Percentiles rank a stretch among this genome's conserved stretches.
Evolutionary conservation across 2,888 invertebrate species (phyloP).

Genomic region (Neocrepidodera transversa): DNA sequence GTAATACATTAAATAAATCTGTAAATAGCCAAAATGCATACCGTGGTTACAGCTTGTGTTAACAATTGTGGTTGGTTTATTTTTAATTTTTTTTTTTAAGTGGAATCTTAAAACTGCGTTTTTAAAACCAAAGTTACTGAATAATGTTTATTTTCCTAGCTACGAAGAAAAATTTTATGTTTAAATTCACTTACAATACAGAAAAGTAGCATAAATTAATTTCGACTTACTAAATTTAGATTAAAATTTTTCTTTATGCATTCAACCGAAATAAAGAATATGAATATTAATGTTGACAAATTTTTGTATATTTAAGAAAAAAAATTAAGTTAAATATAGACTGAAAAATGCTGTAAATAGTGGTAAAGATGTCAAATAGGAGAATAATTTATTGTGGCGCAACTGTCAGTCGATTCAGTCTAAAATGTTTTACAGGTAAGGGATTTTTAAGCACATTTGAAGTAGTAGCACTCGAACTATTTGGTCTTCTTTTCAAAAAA

Average conservation of each 20-base stretch:
- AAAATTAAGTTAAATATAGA: conserved; percentile 6
- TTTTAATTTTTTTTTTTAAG: background rate
- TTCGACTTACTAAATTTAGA: no score
- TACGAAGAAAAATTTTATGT: background rate
- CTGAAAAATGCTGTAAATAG: conserved; percentile 9
- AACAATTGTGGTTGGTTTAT: conserved; percentile 12
- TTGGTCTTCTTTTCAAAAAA: background rate
- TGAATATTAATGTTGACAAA: no score
- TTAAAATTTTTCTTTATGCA: no score
- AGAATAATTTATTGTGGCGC: conserved; percentile 7
- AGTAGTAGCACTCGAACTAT: conserved; percentile 5
- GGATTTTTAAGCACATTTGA: conserved; percentile 13
- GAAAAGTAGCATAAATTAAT: no score
- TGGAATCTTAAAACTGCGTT: background rate
- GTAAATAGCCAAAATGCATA: conserved; percentile 53
- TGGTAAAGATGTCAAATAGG: conserved; percentile 8
- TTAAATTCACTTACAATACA: no score
- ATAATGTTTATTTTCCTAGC: background rate
- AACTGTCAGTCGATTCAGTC: background rate
- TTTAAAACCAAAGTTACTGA: background rate
- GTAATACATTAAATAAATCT: conserved; percentile 50
- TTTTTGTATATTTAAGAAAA: conserved; percentile 6
- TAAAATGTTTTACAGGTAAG: conserved; percentile 24
- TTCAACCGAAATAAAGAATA: no score
- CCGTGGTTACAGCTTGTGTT: conserved; percentile 53